Conservation (phyloP, 1,140 invertebrate genomes). For the Aphis gossypii region DNA sequence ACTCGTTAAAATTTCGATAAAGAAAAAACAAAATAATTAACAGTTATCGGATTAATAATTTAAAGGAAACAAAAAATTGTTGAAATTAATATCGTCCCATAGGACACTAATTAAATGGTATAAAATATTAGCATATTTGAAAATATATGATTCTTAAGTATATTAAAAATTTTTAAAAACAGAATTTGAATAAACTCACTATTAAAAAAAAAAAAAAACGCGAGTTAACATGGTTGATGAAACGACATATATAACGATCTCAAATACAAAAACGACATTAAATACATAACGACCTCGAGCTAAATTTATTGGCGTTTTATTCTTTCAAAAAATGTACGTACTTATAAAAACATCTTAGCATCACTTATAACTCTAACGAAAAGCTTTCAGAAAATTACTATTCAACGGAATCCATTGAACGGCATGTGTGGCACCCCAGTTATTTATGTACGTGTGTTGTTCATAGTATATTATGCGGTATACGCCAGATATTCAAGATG, state of each 20-base stretch:
- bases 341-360: neutral
- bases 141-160: neutral
- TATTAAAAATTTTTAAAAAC: neutral
- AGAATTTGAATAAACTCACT: neutral
- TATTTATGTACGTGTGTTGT: neutral
- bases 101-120: neutral
- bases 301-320: neutral
- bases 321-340: neutral
- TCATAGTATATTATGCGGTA: neutral
- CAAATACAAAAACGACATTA: neutral
- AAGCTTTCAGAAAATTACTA: slow-evolving; percentile 26
- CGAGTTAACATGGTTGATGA: neutral
- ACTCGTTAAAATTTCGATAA: too few species aligned
- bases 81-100: neutral
- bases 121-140: neutral
- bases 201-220: neutral
- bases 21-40: neutral
- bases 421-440: neutral
- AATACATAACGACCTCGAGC: neutral
- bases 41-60: neutral
- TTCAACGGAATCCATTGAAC: slow-evolving; percentile 8
- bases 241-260: neutral
- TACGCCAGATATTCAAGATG: neutral
- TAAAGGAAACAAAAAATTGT: neutral
- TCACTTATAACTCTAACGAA: neutral